phyloP scores from a whole-genome alignment of 2,888 invertebrate genomes.

The Thalpophila matura region DNA sequence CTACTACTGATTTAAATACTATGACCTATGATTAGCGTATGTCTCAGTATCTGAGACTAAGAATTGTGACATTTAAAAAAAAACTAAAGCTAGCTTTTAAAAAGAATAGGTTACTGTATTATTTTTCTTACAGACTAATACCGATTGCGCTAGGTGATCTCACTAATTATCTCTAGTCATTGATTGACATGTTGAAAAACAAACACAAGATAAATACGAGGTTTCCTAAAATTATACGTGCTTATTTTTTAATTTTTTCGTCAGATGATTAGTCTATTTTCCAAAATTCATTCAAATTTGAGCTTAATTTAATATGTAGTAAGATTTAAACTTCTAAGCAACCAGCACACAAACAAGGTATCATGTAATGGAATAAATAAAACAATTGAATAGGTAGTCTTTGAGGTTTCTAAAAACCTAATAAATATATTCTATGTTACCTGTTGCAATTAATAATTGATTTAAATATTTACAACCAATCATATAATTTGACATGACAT shows the following conservation, averaged over 20 bases:
- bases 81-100: neutral
- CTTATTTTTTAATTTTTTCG: neutral
- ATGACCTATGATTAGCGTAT: neutral
- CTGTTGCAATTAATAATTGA: conserved; percentile 35
- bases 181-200: conserved; percentile 41
- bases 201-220: neutral
- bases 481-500: neutral
- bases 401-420: neutral
- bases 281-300: neutral
- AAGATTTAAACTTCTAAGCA: neutral
- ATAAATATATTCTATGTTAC: neutral
- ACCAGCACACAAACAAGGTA: too few relatives aligned
- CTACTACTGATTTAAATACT: neutral
- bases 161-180: conserved; percentile 19
- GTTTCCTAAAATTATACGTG: neutral
- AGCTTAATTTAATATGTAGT: too few relatives aligned
- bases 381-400: too few relatives aligned
- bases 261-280: neutral
- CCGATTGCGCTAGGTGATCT: conserved; percentile 2
- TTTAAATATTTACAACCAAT: conserved; percentile 30
- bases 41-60: too few relatives aligned
- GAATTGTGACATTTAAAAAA: neutral
- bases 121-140: neutral
- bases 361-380: too few relatives aligned
- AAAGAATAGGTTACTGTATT: neutral